Evolutionary conservation across 2,113 vertebrate species (phyloP).

Genomic region (Microtus pennsylvanicus): DNA sequence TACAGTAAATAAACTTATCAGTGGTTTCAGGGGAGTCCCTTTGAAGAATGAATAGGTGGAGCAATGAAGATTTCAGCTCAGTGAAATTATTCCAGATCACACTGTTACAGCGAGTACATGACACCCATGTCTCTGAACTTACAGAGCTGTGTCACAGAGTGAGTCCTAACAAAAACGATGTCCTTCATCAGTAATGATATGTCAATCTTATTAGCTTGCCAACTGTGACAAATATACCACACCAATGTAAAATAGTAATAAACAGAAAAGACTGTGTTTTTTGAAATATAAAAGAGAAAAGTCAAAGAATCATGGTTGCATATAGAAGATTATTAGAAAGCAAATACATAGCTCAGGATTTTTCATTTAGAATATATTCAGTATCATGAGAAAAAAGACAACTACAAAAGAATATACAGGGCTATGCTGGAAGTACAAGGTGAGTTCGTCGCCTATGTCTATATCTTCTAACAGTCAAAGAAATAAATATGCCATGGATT

Average conservation of each 20-base stretch:
- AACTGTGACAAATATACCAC: neutral
- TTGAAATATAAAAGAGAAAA: neutral
- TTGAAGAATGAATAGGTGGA: neutral
- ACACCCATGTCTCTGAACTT: neutral
- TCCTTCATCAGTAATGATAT: neutral
- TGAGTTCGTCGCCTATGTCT: constrained; percentile 42
- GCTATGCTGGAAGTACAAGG: constrained; percentile 66
- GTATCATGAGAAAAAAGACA: constrained; percentile 18
- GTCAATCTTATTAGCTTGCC: neutral
- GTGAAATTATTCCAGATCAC: neutral
- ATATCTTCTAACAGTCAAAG: constrained; percentile 64
- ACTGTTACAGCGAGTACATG: neutral
- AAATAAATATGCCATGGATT: constrained; percentile 77
- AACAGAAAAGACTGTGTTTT: neutral
- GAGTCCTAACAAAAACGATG: neutral
- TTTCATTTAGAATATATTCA: constrained; percentile 48
- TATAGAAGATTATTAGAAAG: neutral
- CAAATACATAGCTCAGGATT: neutral
- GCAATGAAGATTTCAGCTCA: neutral
- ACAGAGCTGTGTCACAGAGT: neutral
- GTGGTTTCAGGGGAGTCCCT: accelerated
- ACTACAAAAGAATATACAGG: neutral
- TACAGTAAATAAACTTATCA: neutral
- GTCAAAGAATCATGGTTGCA: neutral
- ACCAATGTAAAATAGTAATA: neutral